Conservation (phyloP, 2,797 vertebrate species). For the Squalus acanthias region DNA sequence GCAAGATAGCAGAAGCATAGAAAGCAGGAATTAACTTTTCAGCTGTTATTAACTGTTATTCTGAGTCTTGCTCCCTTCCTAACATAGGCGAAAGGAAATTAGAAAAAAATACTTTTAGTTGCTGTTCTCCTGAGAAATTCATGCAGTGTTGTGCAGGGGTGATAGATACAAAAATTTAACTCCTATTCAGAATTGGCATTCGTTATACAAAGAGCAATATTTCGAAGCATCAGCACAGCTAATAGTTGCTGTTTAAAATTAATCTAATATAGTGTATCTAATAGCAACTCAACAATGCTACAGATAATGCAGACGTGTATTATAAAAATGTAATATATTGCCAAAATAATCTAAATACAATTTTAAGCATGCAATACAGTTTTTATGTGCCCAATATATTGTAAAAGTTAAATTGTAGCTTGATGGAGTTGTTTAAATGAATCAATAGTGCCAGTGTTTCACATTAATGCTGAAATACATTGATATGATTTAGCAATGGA, state of each 20-base stretch:
- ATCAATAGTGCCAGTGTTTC: neutral
- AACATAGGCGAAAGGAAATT: neutral
- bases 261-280: neutral
- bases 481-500: neutral
- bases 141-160: neutral
- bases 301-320: no score
- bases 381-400: neutral
- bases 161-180: neutral
- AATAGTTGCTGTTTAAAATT: no score
- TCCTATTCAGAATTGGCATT: neutral
- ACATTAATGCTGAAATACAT: neutral
- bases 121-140: neutral
- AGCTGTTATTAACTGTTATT: neutral
- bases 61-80: neutral
- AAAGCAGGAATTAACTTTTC: neutral
- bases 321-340: no score
- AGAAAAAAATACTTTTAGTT: neutral
- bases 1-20: neutral
- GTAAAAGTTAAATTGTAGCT: neutral
- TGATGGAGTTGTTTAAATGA: neutral
- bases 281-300: no score
- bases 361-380: neutral
- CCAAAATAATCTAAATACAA: no score
- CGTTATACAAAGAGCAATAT: neutral
- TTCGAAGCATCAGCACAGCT: neutral